These are phyloP conservation scores for Chalcosyrphus nemorum DNA, from an alignment of 2,888 invertebrate genomes.

Conservation along the genomic window DNA sequence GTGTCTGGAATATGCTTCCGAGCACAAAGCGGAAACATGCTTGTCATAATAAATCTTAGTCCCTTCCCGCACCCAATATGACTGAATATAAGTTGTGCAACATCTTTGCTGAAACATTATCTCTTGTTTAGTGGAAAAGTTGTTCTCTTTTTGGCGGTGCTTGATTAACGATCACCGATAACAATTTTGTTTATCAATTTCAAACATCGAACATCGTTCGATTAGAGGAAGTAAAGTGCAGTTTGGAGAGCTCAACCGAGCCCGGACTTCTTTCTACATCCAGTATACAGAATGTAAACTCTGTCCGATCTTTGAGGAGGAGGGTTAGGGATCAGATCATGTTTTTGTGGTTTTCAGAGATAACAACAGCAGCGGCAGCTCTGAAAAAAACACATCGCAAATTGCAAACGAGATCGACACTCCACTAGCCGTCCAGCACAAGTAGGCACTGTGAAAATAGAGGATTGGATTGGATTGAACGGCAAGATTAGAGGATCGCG, in stretches of 20 bases:
- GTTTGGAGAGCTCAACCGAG: constrained; percentile 1
- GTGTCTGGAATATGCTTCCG: constrained; percentile 39
- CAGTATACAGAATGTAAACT: constrained; percentile 28
- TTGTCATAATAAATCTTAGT: constrained; percentile 65
- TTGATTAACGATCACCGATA: constrained; percentile 71
- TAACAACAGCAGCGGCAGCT: constrained; percentile 51
- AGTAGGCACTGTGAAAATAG: neutral
- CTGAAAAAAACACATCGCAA: constrained; percentile 11
- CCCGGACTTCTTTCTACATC: constrained; percentile 19
- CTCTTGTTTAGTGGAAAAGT: neutral
- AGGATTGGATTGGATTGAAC: constrained; percentile 14
- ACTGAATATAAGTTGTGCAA: constrained; percentile 11
- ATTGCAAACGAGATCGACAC: constrained; percentile 51
- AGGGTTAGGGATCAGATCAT: constrained; percentile 72
- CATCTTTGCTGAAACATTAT: constrained; percentile 40
- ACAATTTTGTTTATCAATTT: constrained; percentile 69
- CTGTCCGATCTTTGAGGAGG: constrained; percentile 52
- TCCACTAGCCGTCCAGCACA: constrained; percentile 14
- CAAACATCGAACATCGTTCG: constrained; percentile 65
- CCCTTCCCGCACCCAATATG: neutral
- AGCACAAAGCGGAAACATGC: constrained; percentile 50
- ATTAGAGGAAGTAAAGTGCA: constrained; percentile 54
- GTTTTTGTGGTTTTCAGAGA: constrained; percentile 58
- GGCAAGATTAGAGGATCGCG: constrained; percentile 40
- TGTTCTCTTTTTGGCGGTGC: neutral